phyloP scores from a whole-genome alignment of 2,888 invertebrate genomes.

The Tiliacea aurago region DNA sequence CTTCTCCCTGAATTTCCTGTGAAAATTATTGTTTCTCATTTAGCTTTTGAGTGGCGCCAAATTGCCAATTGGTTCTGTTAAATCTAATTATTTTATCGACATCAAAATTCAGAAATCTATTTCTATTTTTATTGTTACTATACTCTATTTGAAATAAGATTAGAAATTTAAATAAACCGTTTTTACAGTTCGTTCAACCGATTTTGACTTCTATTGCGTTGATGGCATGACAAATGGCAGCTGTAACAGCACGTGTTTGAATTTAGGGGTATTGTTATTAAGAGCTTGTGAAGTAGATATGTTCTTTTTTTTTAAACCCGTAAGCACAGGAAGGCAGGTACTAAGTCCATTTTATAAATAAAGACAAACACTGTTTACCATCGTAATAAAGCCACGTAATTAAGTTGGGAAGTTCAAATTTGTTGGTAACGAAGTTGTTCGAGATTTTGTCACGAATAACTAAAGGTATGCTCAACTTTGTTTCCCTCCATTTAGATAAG shows the following conservation, averaged over 20 bases:
- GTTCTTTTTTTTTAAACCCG: too few species aligned
- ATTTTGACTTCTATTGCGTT: too few species aligned
- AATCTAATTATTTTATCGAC: conserved; percentile 24
- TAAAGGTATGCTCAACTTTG: conserved; percentile 45
- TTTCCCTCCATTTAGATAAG: background rate
- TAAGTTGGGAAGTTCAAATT: conserved; percentile 56
- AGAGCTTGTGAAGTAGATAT: too few species aligned
- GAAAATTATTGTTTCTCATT: conserved; percentile 34
- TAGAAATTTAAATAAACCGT: too few species aligned
- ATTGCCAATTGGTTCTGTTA: conserved; percentile 27
- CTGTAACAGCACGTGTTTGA: too few species aligned
- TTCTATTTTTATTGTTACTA: background rate
- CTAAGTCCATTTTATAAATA: conserved; percentile 15
- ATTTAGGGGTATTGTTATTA: too few species aligned
- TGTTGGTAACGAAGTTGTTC: conserved; percentile 46
- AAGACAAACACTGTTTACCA: conserved; percentile 38
- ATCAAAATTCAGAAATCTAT: conserved; percentile 15
- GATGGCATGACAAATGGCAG: too few species aligned
- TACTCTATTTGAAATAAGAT: too few species aligned
- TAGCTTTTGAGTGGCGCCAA: conserved; percentile 34
- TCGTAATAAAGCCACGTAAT: conserved; percentile 51
- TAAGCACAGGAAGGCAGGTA: background rate
- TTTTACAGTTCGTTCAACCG: too few species aligned
- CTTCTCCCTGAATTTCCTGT: conserved; percentile 23
- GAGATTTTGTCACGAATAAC: conserved; percentile 42